phyloP scores from a whole-genome alignment of 2,888 invertebrate genomes.

The Leucoma salicis region DNA sequence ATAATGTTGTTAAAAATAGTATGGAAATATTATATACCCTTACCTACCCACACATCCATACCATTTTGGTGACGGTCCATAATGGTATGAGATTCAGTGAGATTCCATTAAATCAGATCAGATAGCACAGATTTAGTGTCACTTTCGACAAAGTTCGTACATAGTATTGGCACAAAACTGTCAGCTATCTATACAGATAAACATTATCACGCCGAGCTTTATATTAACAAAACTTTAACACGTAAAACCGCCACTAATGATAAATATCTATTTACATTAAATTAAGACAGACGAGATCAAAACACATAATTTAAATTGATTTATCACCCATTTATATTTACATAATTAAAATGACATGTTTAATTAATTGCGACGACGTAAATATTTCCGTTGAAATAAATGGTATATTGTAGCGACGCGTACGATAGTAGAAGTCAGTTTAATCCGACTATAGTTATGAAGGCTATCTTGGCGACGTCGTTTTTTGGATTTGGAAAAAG shows the following conservation, averaged over 20 bases:
- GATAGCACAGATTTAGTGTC: slow-evolving; percentile 44
- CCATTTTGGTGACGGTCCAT: slow-evolving; percentile 82
- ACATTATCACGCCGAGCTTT: slow-evolving; percentile 51
- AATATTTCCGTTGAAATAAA: slow-evolving; percentile 69
- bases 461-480: slow-evolving; percentile 58
- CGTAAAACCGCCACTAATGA: slow-evolving; percentile 71
- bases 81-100: slow-evolving; percentile 68
- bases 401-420: slow-evolving; percentile 57
- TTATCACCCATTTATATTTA: slow-evolving; percentile 76
- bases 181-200: slow-evolving; percentile 46
- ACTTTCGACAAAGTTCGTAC: slow-evolving; percentile 44
- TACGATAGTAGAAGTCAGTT: slow-evolving; percentile 67
- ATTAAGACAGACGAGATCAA: slow-evolving; percentile 66
- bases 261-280: slow-evolving; percentile 77
- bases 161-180: slow-evolving; percentile 48
- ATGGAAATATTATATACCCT: slow-evolving; percentile 61
- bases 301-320: slow-evolving; percentile 76
- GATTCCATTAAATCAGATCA: slow-evolving; percentile 51
- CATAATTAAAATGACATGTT: slow-evolving; percentile 78
- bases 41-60: slow-evolving; percentile 84
- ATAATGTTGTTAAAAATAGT: slow-evolving; percentile 4
- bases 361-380: slow-evolving; percentile 75
- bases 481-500: slow-evolving; percentile 76
- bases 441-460: slow-evolving; percentile 66
- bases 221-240: slow-evolving; percentile 42